A percentile compares a stretch with the other conserved stretches of the same genome.
Evolutionary conservation across 1,140 invertebrate species (phyloP).

Genomic region (Chrysomallon squamiferum): DNA sequence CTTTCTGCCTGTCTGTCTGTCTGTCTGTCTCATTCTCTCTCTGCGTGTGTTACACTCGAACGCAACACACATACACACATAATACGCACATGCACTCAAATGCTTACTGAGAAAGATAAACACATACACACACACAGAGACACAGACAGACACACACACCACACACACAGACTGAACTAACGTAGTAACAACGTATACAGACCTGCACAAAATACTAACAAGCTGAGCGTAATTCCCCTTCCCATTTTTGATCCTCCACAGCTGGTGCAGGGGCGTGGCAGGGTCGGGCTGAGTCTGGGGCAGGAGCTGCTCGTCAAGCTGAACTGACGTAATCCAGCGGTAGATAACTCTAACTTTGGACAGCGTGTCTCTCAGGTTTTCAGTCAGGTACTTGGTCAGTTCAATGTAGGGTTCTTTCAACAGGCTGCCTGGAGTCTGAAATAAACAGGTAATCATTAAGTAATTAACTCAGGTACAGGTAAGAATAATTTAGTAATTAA

Average conservation of each 20-base stretch:
- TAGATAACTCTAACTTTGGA: slow-evolving; percentile 47
- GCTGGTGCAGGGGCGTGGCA: slow-evolving; percentile 34
- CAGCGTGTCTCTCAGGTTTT: background rate
- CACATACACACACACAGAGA: no score
- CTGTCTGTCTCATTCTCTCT: no score
- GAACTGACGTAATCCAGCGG: slow-evolving; percentile 45
- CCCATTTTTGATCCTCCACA: slow-evolving; percentile 45
- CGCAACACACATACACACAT: no score
- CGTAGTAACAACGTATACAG: slow-evolving; percentile 11
- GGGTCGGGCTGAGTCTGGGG: slow-evolving; percentile 19
- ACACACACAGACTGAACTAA: no score
- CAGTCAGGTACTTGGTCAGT: slow-evolving; percentile 16
- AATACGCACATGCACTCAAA: no score
- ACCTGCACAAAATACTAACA: slow-evolving; percentile 52
- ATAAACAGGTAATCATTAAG: background rate
- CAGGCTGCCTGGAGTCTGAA: slow-evolving; percentile 29
- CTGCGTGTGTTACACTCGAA: no score
- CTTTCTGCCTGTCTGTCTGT: no score
- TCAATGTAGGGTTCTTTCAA: slow-evolving; percentile 28
- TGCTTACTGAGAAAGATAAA: no score
- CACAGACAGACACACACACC: no score
- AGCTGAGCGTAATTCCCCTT: slow-evolving; percentile 52
- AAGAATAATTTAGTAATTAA: background rate
- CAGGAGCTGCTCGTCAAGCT: slow-evolving; percentile 24
- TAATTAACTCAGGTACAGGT: background rate